These are phyloP conservation scores for Thalassophryne amazonica DNA, from an alignment of 2,797 vertebrate species.

Conservation along the genomic window DNA sequence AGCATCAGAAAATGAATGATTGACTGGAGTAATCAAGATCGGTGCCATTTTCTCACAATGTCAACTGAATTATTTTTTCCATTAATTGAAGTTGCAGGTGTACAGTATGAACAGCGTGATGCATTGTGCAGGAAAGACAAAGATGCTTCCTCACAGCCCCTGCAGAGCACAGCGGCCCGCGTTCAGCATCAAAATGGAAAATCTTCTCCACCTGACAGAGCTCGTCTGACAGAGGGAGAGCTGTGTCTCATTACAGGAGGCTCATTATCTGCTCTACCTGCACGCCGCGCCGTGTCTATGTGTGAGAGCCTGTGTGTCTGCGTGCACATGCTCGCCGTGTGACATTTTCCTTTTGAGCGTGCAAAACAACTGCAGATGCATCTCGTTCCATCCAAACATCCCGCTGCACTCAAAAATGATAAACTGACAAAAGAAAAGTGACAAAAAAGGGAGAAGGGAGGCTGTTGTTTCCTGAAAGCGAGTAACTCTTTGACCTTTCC, in stretches of 20 bases:
- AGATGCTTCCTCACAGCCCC: constrained; percentile 21
- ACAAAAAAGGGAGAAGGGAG: background rate
- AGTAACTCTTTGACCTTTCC: constrained; percentile 38
- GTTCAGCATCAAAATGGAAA: constrained; percentile 46
- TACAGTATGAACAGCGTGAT: constrained; percentile 27
- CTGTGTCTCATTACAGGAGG: constrained; percentile 55
- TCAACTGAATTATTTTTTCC: constrained; percentile 20
- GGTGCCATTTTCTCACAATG: background rate
- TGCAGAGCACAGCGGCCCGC: constrained; percentile 21
- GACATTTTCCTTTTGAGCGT: constrained; percentile 38
- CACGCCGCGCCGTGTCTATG: constrained; percentile 14
- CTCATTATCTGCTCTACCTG: constrained; percentile 47
- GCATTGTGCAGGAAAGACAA: constrained; percentile 17
- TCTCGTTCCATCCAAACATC: constrained; percentile 18
- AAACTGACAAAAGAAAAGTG: constrained; percentile 13
- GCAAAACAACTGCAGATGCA: constrained; percentile 16
- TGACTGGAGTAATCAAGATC: no score
- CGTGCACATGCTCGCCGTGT: constrained; percentile 16
- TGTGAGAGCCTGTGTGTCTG: constrained; percentile 3
- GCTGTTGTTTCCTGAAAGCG: constrained; percentile 17
- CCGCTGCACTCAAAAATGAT: constrained; percentile 3
- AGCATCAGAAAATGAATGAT: no score
- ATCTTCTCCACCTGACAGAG: constrained; percentile 57
- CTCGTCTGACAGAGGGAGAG: constrained; percentile 48
- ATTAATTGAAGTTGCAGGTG: constrained; percentile 9